Evolutionary conservation across 2,113 vertebrate species (phyloP).

Genomic region (Paralichthys olivaceus): DNA sequence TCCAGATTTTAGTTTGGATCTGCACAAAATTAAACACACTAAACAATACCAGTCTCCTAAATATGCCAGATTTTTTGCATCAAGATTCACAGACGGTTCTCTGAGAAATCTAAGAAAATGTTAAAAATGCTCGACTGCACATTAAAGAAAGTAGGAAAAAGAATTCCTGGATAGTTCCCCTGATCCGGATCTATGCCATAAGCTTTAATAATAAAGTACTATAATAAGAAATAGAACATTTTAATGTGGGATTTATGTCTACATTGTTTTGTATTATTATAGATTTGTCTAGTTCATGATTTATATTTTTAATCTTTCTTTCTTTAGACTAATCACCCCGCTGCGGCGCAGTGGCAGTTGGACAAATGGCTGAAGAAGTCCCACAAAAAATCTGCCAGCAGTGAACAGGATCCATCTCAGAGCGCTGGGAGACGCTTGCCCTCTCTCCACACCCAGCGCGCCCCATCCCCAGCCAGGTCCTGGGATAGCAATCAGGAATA

Average conservation of each 20-base stretch:
- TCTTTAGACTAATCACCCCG: conserved; percentile 83
- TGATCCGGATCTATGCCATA: too few relatives aligned
- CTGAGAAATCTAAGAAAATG: too few relatives aligned
- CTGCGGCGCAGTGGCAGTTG: conserved; percentile 95
- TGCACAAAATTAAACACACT: too few relatives aligned
- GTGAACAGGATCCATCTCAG: conserved; percentile 79
- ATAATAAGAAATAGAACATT: too few relatives aligned
- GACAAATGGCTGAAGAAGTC: conserved; percentile 96
- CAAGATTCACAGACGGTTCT: too few relatives aligned
- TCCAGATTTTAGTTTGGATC: too few relatives aligned
- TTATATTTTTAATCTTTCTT: conserved; percentile 9
- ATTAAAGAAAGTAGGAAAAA: too few relatives aligned
- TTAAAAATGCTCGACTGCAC: too few relatives aligned
- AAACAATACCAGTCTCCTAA: too few relatives aligned
- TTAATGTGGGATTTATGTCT: not conserved
- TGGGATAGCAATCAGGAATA: conserved; percentile 81
- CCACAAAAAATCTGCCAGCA: conserved; percentile 83
- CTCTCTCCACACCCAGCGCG: conserved; percentile 69
- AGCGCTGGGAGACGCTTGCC: conserved; percentile 44
- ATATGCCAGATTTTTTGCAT: too few relatives aligned
- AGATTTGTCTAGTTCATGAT: not conserved
- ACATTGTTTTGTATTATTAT: not conserved
- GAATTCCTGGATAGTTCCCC: too few relatives aligned
- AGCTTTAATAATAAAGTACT: too few relatives aligned
- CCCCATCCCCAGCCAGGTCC: conserved; percentile 78